These are phyloP conservation scores for Empidonax traillii DNA, from an alignment of 2,113 vertebrate species.

Conservation along the genomic window DNA sequence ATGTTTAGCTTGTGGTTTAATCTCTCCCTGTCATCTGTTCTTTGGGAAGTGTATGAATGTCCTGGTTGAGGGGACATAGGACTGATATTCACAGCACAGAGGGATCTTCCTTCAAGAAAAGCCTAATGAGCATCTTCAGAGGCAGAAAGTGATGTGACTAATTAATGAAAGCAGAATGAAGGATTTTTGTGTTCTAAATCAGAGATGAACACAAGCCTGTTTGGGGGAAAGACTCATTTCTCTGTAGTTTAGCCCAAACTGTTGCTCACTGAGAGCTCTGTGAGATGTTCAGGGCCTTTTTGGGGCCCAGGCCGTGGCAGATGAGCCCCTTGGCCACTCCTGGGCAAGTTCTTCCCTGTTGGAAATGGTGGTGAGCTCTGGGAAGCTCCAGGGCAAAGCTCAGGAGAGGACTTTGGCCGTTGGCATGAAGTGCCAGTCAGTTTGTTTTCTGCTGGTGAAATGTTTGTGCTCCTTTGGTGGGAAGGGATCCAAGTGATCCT, in stretches of 20 bases:
- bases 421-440: background rate
- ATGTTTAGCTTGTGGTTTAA: background rate
- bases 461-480: background rate
- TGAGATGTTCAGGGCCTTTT: background rate
- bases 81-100: background rate
- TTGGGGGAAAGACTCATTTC: background rate
- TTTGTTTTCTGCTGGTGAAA: background rate
- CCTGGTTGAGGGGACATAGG: background rate
- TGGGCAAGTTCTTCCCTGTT: background rate
- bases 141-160: background rate
- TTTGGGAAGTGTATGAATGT: background rate
- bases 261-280: background rate
- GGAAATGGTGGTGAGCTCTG: background rate
- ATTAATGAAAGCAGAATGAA: background rate
- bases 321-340: background rate
- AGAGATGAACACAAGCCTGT: rapidly evolving
- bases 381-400: background rate
- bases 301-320: background rate
- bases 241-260: background rate
- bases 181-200: background rate
- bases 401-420: background rate
- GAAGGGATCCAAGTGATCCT: background rate
- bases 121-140: constrained; percentile 19
- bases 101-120: background rate
- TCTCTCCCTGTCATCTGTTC: background rate